Percentiles rank a stretch among this genome's conserved stretches.
These are phyloP conservation scores for Rhamphomyia laevipes DNA, from an alignment of 2,888 invertebrate species.

Conservation along the genomic window DNA sequence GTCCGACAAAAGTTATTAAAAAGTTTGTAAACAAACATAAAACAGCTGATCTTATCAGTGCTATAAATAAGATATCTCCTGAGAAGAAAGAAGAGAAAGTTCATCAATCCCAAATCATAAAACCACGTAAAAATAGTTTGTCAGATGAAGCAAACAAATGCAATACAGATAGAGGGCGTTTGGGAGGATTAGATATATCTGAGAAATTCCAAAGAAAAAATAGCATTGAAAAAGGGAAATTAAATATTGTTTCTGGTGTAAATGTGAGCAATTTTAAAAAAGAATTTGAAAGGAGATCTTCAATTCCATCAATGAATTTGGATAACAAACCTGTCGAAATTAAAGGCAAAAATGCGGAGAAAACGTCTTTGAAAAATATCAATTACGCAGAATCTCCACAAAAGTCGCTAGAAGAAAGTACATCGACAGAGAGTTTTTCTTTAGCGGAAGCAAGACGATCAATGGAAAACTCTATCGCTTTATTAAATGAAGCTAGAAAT, in stretches of 20 bases:
- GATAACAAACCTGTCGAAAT: no score
- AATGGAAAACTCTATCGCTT: conserved; percentile 52
- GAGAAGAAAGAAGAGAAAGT: conserved; percentile 12
- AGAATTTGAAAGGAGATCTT: conserved; percentile 72
- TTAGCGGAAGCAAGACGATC: conserved; percentile 45
- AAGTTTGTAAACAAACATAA: conserved; percentile 38
- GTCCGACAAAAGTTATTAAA: conserved; percentile 34
- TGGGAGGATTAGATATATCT: conserved; percentile 56
- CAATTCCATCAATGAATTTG: conserved; percentile 30
- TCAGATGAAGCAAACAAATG: conserved; percentile 36
- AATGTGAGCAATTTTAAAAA: conserved; percentile 79
- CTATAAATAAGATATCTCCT: conserved; percentile 25
- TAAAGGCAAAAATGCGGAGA: conserved; percentile 19
- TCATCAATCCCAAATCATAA: conserved; percentile 13
- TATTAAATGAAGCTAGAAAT: conserved; percentile 41
- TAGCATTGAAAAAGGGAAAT: conserved; percentile 55
- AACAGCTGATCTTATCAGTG: conserved; percentile 35
- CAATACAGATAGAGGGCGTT: conserved; percentile 48
- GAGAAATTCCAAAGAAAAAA: conserved; percentile 54
- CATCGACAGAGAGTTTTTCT: conserved; percentile 36
- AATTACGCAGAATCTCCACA: conserved; percentile 10
- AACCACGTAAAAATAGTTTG: conserved; percentile 31
- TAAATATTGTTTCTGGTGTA: conserved; percentile 66
- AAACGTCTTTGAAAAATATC: conserved; percentile 1
- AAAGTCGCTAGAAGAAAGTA: conserved; percentile 20